These are phyloP conservation scores for Carlito syrichta DNA, from an alignment of 2,113 vertebrate genomes.

Conservation along the genomic window DNA sequence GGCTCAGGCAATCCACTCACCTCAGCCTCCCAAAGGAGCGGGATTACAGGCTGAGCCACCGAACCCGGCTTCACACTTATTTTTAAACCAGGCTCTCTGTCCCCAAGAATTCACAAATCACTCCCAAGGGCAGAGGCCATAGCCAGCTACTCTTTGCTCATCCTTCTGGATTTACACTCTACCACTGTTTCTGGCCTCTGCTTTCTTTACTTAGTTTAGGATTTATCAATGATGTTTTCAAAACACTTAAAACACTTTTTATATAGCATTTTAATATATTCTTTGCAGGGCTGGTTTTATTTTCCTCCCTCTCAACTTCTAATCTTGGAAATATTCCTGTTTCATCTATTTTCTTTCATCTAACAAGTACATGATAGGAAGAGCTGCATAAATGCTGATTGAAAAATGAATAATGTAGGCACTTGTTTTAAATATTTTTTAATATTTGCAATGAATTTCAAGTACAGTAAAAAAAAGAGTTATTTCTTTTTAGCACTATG, in stretches of 20 bases:
- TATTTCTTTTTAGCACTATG: background rate
- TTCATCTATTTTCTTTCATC: background rate
- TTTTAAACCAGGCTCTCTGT: background rate
- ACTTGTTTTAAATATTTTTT: background rate
- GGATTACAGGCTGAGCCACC: too few relatives aligned
- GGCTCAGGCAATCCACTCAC: too few relatives aligned
- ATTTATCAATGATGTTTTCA: background rate
- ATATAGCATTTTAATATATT: background rate
- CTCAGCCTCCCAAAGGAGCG: too few relatives aligned
- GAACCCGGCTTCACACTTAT: too few relatives aligned
- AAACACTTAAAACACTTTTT: background rate
- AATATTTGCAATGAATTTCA: background rate
- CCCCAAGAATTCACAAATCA: too few relatives aligned
- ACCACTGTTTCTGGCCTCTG: background rate
- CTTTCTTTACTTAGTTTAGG: background rate
- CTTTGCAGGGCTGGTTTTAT: background rate
- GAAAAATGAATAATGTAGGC: background rate
- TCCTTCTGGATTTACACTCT: background rate
- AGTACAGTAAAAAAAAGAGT: background rate
- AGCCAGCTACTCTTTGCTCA: background rate
- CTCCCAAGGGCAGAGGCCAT: background rate
- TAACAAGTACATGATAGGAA: background rate
- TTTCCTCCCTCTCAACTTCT: background rate
- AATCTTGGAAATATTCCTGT: background rate
- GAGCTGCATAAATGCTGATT: background rate